Percentiles rank a stretch among this genome's conserved stretches.
phyloP scores from a whole-genome alignment of 2,113 vertebrate species.

The Lagopus leucura region DNA sequence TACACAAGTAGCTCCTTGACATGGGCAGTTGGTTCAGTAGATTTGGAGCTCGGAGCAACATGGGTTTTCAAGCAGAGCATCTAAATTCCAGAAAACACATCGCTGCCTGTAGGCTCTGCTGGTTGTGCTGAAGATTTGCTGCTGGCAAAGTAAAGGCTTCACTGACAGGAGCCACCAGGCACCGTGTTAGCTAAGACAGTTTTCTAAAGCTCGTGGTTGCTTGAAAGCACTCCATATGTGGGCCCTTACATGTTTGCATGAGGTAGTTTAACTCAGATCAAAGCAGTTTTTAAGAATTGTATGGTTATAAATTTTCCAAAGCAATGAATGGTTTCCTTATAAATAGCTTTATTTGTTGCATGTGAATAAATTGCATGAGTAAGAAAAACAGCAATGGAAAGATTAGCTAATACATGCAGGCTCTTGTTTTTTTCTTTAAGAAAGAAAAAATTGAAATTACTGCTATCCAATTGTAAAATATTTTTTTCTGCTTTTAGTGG shows the following conservation, averaged over 20 bases:
- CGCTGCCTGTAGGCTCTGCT: background rate
- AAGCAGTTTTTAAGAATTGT: background rate
- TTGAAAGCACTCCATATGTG: background rate
- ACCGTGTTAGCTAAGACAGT: background rate
- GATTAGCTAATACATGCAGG: background rate
- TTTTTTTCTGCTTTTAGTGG: background rate
- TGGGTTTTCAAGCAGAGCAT: background rate
- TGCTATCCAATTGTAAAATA: background rate
- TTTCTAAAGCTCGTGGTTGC: background rate
- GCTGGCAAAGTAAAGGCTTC: background rate
- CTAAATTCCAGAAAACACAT: background rate
- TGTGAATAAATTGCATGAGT: constrained; percentile 24
- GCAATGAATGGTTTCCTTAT: background rate
- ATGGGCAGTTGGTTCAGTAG: background rate
- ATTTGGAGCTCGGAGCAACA: background rate
- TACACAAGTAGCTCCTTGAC: background rate
- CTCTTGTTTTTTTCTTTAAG: background rate
- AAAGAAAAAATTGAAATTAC: background rate
- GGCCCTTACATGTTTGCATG: background rate
- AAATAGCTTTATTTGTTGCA: background rate
- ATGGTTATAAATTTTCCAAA: background rate
- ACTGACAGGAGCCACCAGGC: background rate
- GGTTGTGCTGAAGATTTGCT: background rate
- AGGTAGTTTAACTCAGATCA: background rate
- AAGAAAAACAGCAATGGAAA: background rate